These are phyloP conservation scores for Yponomeuta cagnagella DNA, from an alignment of 2,888 invertebrate species.

Conservation along the genomic window DNA sequence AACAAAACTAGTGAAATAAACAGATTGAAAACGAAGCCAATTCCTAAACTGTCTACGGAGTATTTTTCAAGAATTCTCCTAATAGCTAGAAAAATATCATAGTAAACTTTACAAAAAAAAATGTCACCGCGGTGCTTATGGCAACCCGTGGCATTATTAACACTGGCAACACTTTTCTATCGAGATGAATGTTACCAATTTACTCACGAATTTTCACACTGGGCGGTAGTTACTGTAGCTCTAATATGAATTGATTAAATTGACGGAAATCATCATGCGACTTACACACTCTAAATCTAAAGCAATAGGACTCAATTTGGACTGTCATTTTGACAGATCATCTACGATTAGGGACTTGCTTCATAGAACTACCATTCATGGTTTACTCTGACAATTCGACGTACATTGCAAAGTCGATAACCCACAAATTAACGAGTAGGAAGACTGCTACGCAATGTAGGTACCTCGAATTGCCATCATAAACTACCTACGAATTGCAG, in stretches of 20 bases:
- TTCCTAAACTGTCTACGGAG: not conserved
- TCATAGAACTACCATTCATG: too few relatives aligned
- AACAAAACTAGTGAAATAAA: not conserved
- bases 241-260: not conserved
- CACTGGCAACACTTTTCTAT: slow-evolving; percentile 5
- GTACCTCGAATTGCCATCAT: too few relatives aligned
- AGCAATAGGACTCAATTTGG: not conserved
- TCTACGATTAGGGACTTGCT: too few relatives aligned
- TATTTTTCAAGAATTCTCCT: not conserved
- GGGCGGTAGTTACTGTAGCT: slow-evolving; percentile 11
- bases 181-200: slow-evolving; percentile 7
- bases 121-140: not conserved
- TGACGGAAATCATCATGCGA: not conserved
- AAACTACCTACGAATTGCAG: too few relatives aligned
- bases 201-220: slow-evolving; percentile 1
- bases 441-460: too few relatives aligned
- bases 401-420: too few relatives aligned
- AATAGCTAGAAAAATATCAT: not conserved
- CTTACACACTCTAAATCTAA: not conserved
- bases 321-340: not conserved
- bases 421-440: too few relatives aligned
- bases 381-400: too few relatives aligned
- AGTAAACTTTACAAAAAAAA: not conserved
- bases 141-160: not conserved
- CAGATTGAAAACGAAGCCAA: not conserved